Evolutionary conservation across 2,888 invertebrate genomes (phyloP).

Genomic region (Danaus chrysippus): DNA sequence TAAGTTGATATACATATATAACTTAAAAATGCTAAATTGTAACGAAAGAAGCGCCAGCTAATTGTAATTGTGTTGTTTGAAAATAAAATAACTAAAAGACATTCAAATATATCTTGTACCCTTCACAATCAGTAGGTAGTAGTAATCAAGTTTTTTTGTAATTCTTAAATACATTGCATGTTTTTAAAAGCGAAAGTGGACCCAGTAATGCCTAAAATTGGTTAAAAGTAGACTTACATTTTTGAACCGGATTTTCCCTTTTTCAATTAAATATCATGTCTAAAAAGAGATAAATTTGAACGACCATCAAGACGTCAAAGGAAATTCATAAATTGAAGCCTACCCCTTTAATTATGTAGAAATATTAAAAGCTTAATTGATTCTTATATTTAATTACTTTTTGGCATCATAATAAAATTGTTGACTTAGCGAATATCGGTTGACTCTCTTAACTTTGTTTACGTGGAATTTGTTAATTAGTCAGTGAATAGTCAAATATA

Average conservation of each 20-base stretch:
- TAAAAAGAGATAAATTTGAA: neutral
- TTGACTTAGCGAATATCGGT: no score
- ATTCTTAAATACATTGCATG: neutral
- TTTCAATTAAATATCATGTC: slow-evolving; percentile 4
- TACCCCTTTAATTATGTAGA: neutral
- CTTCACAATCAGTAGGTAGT: no score
- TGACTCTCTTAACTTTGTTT: no score
- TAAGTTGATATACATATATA: no score
- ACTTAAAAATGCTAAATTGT: no score
- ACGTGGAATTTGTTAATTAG: no score
- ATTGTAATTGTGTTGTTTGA: neutral
- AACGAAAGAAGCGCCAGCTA: no score
- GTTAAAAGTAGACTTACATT: neutral
- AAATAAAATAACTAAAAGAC: neutral
- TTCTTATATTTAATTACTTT: neutral
- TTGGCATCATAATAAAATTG: neutral
- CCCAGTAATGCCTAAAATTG: neutral
- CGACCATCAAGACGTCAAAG: neutral
- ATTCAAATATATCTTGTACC: no score
- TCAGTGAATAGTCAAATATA: no score
- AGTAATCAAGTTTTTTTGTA: no score
- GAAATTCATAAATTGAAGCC: neutral
- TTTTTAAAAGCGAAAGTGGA: neutral
- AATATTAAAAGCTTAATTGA: slow-evolving; percentile 1
- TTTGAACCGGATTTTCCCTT: neutral